Evolutionary conservation across 2,888 invertebrate species (phyloP).

Genomic region (Oscheius myriophilus): DNA sequence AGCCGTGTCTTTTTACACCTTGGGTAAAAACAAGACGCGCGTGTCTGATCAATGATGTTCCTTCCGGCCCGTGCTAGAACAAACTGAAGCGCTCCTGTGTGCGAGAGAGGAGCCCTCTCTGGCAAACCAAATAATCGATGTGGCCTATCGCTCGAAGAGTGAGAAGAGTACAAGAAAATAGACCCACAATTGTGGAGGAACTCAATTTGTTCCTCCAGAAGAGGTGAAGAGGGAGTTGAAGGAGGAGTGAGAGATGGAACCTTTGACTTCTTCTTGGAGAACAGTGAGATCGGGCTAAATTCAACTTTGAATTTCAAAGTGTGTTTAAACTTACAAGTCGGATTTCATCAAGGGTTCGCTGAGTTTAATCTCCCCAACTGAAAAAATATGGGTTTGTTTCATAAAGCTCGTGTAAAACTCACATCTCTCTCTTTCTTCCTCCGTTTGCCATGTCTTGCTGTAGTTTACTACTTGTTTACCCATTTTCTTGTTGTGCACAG

Average conservation of each 20-base stretch:
- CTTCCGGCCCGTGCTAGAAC: background rate
- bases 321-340: conserved; percentile 15
- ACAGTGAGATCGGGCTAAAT: conserved; percentile 30
- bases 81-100: too few relatives aligned
- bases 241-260: conserved; percentile 28
- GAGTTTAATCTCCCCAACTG: conserved; percentile 19
- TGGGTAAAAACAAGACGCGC: too few relatives aligned
- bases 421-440: conserved; percentile 28
- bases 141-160: conserved; percentile 21
- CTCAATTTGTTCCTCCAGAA: conserved; percentile 33
- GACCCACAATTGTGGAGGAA: conserved; percentile 32
- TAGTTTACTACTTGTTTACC: conserved; percentile 21
- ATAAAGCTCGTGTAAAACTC: conserved; percentile 1
- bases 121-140: too few relatives aligned
- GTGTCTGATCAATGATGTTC: background rate
- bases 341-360: conserved; percentile 27
- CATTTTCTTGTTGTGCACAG: conserved; percentile 26
- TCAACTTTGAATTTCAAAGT: background rate
- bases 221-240: conserved; percentile 31
- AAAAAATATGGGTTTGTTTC: background rate
- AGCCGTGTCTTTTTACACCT: too few relatives aligned
- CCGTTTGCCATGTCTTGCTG: conserved; percentile 23
- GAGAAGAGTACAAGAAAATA: conserved; percentile 4
- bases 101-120: too few relatives aligned
- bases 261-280: conserved; percentile 30